phyloP scores from a whole-genome alignment of 2,113 vertebrate species.

The Regulus satrapa region DNA sequence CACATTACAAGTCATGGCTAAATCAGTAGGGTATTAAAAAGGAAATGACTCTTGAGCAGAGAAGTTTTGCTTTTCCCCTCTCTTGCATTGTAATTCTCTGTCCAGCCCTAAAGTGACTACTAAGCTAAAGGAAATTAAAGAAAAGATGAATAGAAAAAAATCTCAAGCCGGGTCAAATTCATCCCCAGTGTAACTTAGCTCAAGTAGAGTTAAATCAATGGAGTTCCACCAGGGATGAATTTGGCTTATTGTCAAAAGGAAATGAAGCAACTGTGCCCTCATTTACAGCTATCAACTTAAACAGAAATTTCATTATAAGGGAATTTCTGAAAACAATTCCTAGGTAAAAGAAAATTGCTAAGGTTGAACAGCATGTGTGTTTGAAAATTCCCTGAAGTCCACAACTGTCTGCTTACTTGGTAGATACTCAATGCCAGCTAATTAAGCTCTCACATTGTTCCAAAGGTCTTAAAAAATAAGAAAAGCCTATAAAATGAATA shows the following conservation, averaged over 20 bases:
- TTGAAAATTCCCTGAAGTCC: conserved; percentile 49
- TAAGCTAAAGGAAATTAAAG: conserved; percentile 67
- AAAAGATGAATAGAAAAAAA: conserved; percentile 59
- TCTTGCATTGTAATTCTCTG: conserved; percentile 57
- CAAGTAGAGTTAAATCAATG: conserved; percentile 62
- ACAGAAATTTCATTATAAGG: conserved; percentile 64
- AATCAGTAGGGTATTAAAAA: conserved; percentile 63
- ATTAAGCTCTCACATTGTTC: neutral
- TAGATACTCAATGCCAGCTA: conserved; percentile 9
- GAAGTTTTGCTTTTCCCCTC: conserved; percentile 35
- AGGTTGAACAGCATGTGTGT: conserved; percentile 27
- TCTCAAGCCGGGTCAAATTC: conserved; percentile 49
- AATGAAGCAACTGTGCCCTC: conserved; percentile 66
- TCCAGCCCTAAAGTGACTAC: conserved; percentile 41
- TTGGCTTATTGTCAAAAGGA: conserved; percentile 67
- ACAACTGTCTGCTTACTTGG: conserved; percentile 27
- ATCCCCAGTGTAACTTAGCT: conserved; percentile 55
- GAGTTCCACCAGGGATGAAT: conserved; percentile 56
- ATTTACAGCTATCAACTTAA: conserved; percentile 66
- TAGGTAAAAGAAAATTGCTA: conserved; percentile 58
- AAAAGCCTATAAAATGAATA: neutral
- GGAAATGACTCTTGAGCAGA: conserved; percentile 58
- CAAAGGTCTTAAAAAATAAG: conserved; percentile 15
- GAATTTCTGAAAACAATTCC: conserved; percentile 67
- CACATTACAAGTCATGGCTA: conserved; percentile 52